A percentile compares a stretch with the other conserved stretches of the same genome.
phyloP scores from a whole-genome alignment of 2,888 invertebrate species.

The Cantharis rufa region DNA sequence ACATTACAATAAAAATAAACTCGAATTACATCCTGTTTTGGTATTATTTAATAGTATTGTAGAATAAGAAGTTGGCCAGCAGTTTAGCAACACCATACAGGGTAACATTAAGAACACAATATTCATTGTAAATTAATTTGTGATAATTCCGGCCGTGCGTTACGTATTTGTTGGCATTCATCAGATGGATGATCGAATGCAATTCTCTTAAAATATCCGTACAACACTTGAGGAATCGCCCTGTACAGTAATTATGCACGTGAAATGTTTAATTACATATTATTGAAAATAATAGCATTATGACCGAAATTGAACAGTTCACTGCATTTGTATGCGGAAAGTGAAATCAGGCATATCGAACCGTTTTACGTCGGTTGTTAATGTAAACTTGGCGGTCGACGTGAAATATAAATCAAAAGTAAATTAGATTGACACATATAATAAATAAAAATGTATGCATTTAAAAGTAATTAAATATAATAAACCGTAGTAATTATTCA shows the following conservation, averaged over 20 bases:
- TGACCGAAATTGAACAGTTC: not conserved
- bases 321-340: not conserved
- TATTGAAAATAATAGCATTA: not conserved
- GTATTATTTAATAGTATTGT: not conserved
- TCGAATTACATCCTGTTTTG: not conserved
- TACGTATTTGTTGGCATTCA: not conserved
- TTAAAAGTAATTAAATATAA: not conserved
- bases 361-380: not conserved
- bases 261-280: not conserved
- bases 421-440: not conserved
- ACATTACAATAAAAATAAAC: not conserved
- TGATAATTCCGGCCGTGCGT: not conserved
- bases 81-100: not conserved
- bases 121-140: not conserved
- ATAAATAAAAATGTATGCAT: not conserved
- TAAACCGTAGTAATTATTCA: not conserved
- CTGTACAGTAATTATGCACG: too few species aligned
- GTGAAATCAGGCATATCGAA: not conserved
- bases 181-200: too few species aligned
- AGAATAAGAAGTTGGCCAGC: not conserved
- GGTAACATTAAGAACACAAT: not conserved
- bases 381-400: not conserved
- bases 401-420: not conserved
- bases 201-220: too few species aligned
- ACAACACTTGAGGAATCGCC: too few species aligned